phyloP scores from a whole-genome alignment of 2,113 vertebrate genomes.

The Machaerirhynchus nigripectus region DNA sequence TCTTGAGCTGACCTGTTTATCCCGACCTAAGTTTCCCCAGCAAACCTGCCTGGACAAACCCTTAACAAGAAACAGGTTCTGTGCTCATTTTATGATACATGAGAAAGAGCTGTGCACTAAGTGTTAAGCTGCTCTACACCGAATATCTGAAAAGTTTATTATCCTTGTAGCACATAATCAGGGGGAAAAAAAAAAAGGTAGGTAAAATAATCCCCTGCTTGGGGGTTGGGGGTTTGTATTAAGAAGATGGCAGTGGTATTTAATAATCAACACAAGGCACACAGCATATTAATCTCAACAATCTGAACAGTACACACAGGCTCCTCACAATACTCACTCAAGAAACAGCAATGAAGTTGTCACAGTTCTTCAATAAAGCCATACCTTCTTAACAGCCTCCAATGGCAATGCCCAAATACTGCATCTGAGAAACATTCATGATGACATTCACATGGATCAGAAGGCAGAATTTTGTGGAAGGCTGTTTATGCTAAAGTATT shows the following conservation, averaged over 20 bases:
- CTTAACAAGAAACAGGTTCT: neutral
- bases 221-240: neutral
- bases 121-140: neutral
- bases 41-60: neutral
- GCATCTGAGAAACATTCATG: neutral
- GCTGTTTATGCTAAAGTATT: neutral
- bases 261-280: neutral
- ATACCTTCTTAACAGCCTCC: neutral
- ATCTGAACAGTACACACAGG: neutral
- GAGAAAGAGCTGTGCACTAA: neutral
- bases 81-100: neutral
- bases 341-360: neutral
- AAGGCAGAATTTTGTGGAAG: neutral
- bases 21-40: neutral
- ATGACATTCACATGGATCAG: neutral
- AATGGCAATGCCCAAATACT: neutral
- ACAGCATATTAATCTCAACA: neutral
- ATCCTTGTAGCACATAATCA: neutral
- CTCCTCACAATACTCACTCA: neutral
- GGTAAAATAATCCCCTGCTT: neutral
- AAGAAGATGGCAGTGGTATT: neutral
- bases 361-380: neutral
- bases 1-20: neutral
- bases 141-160: neutral
- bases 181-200: neutral